Evolutionary conservation across 2,888 invertebrate species (phyloP).

Genomic region (Drosophila dives): DNA sequence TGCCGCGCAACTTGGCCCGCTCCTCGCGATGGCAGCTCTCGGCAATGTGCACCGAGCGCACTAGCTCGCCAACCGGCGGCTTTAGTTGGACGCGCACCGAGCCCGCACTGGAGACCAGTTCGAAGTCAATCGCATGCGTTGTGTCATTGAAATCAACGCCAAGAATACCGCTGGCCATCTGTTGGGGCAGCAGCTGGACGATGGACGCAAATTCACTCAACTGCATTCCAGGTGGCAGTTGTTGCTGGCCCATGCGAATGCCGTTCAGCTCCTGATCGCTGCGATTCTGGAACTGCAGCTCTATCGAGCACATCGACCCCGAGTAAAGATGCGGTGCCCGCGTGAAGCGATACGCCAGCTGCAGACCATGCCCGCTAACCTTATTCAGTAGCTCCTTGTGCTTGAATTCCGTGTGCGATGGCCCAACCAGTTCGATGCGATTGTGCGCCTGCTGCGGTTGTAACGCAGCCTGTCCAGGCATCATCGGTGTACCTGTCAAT

Average conservation of each 20-base stretch:
- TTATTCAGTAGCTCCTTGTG: constrained; percentile 89
- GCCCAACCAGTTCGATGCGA: constrained; percentile 87
- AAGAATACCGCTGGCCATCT: constrained; percentile 88
- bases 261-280: constrained; percentile 84
- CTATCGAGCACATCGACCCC: constrained; percentile 92
- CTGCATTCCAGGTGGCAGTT: constrained; percentile 89
- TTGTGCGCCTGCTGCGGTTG: constrained; percentile 71
- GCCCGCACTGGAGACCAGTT: constrained; percentile 89
- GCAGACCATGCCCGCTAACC: constrained; percentile 89
- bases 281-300: constrained; percentile 92
- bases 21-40: constrained; percentile 90
- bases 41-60: constrained; percentile 91
- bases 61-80: constrained; percentile 94
- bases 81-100: constrained; percentile 88
- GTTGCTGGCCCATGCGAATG: constrained; percentile 87
- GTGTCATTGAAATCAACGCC: constrained; percentile 97
- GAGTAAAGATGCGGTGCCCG: constrained; percentile 93
- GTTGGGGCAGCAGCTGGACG: constrained; percentile 87
- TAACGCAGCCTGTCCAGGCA: constrained; percentile 53
- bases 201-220: constrained; percentile 91
- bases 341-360: constrained; percentile 89
- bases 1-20: constrained; percentile 93
- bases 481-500: constrained; percentile 72
- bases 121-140: constrained; percentile 93
- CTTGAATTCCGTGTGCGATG: constrained; percentile 87